Evolutionary conservation across 35 echinoderm and acorn worm genomes (phyloP), one percentile per base, ranked within the genome.

Genomic region (Ophioderma brevispina): DNA sequence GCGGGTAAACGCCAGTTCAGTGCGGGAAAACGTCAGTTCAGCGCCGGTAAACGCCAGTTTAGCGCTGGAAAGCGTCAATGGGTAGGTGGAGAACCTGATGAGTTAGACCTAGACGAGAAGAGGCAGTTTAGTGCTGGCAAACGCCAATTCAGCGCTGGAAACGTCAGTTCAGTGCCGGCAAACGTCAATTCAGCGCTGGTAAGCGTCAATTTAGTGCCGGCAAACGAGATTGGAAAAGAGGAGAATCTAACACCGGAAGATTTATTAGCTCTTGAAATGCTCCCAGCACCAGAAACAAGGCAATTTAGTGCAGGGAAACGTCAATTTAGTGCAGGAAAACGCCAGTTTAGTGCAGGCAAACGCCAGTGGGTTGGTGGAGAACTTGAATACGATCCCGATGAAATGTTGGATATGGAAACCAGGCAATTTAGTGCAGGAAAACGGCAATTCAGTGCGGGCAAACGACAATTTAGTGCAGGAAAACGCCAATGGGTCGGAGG

Each of bases 391-490:
- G 59, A 70, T 4, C 59, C 59, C 15, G 59, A 70, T 25, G 59
- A 70, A 25, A 30, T 25, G 15, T 70, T 70, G 28, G 59, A 70
- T 70, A 70, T 70, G 59, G 59, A 70, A 70, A 70, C 59, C 10
- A 70, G 59, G 59, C 59, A 70, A 70, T 70, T 70, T 30, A 70
- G 59, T 25, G 59, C 59, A 30, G 59, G 59, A 70, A 70, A 70
- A 70, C 59, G 59, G 2, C 59, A 70, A 70, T 70, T 70, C n/a
- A 70, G 59, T 70, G 59, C 59, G n/a, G 59, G 59, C 2, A 70
- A 70, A 70, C 59, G 59, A 6, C 59, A 70, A 70, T 70, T 70
- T 70, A 70, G 59, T 25, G 59, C 59, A 18, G 59, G 59, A 15
- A 70, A 70, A 70, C 59, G 59, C 2, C 59, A 70, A 25, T 70